Evolutionary conservation across 2,113 vertebrate species (phyloP), one percentile per base, ranked within the genome.

Genomic region (Atherinomorus stipes): DNA sequence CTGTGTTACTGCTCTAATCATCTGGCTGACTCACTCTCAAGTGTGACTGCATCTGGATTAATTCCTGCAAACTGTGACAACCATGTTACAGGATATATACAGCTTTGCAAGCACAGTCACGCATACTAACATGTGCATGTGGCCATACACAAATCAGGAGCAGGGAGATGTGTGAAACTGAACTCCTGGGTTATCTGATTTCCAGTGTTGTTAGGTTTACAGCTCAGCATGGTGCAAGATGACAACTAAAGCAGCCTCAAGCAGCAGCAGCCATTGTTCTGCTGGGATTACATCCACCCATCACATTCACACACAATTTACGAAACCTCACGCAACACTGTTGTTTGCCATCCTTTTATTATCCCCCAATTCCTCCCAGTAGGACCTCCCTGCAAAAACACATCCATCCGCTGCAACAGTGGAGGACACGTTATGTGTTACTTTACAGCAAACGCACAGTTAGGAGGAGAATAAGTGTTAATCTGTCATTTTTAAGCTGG

Each of bases 301-400:
- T 81, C 78, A 42, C 74, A 83, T 78, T 74, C 76, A 63, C 71
- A 84, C 61, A 63, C 72, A 26, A 58, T 51, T 84, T 61, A 68
- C 45, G 0, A 79, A 88, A 77, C 52, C 76, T 88, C 89, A 84
- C 78, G 69, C 77, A 70, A 52, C 28, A 1, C 60, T 71, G 84
- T 81, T 88, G 80, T 92, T 87, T 81, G 74, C 82, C 47, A 47
- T 69, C 74, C 44, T 83, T 89, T 91, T 90, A 78, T 84, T 88
- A 81, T 72, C 54, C 62, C 1, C 47, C 65, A 76, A 70, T 78
- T 78, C 80, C 67, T 84, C 69, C 54, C 50, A 71, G 44, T 66
- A 53, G 76, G 76, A 72, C 71, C 66, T 34, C 61, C 38, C 19
- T 78, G 50, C 49, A 66, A 66, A 70, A 77, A 38, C 19, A 59